Conservation (phyloP, 2,113 vertebrate genomes). For the Girardinichthys multiradiatus region DNA sequence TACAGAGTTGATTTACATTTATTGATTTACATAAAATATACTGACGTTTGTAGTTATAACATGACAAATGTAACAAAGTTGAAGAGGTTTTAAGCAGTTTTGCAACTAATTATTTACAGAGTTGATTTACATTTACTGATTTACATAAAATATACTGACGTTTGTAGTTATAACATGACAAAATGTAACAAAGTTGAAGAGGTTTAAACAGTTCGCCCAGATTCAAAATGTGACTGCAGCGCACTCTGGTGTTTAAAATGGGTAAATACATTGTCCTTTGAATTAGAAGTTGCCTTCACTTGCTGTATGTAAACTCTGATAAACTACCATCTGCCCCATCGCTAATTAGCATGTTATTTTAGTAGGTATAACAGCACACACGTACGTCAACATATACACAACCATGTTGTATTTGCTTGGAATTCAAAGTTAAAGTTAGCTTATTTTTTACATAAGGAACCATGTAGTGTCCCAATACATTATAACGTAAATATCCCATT, state of each 20-base stretch:
- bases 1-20: too few relatives aligned
- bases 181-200: too few relatives aligned
- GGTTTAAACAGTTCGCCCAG: background rate
- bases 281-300: conserved; percentile 31
- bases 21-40: too few relatives aligned
- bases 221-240: background rate
- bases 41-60: too few relatives aligned
- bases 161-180: too few relatives aligned
- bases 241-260: conserved; percentile 21
- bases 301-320: background rate
- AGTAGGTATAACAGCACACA: background rate
- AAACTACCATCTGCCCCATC: background rate
- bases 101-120: too few relatives aligned
- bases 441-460: background rate
- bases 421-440: background rate
- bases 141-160: too few relatives aligned
- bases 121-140: too few relatives aligned
- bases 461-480: background rate
- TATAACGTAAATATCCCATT: accelerated
- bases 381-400: background rate
- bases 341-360: background rate
- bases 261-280: background rate
- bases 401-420: background rate
- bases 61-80: too few relatives aligned
- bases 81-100: too few relatives aligned